phyloP scores from a whole-genome alignment of 2,797 vertebrate species.

The Aeoliscus strigatus region DNA sequence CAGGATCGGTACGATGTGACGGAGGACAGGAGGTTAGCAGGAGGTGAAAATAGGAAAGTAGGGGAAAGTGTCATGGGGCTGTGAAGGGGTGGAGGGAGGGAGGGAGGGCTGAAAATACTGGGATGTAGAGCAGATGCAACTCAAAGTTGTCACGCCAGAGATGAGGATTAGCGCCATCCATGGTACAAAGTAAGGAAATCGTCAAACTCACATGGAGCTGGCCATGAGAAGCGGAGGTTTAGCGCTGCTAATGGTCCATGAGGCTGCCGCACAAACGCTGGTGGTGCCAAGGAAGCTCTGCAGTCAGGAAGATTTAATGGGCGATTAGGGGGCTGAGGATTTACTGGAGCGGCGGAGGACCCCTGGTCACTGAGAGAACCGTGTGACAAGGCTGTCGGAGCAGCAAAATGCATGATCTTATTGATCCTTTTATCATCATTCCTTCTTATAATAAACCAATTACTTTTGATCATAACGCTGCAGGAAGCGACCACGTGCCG shows the following conservation, averaged over 20 bases:
- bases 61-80: constrained; percentile 5
- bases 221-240: constrained; percentile 27
- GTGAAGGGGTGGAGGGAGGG: constrained; percentile 3
- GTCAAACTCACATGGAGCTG: constrained; percentile 42
- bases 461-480: too few species aligned
- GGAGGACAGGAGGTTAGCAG: constrained; percentile 25
- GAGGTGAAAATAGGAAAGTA: constrained; percentile 24
- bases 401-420: background rate
- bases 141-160: constrained; percentile 27
- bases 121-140: constrained; percentile 12
- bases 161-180: constrained; percentile 35
- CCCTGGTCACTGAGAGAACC: constrained; percentile 28
- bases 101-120: constrained; percentile 13
- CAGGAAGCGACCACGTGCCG: too few species aligned
- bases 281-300: constrained; percentile 41
- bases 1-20: constrained; percentile 15
- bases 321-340: constrained; percentile 59
- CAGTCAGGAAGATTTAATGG: constrained; percentile 51
- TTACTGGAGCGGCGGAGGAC: constrained; percentile 43
- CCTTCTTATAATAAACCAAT: too few species aligned
- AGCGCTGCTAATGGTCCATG: constrained; percentile 44
- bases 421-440: too few species aligned
- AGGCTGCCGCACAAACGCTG: constrained; percentile 39
- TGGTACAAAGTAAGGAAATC: constrained; percentile 35
- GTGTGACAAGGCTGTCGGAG: constrained; percentile 17